Evolutionary conservation across 2,113 vertebrate genomes (phyloP).

Genomic region (Macaca fascicularis): T2T-MFA8v1.1 NC_088395.1:31384501-31385000

Average conservation of each 20-base stretch:
- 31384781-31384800: not conserved
- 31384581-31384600: conserved; percentile 9
- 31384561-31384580: not conserved
- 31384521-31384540: not conserved
- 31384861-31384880: not conserved
- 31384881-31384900: conserved; percentile 7
- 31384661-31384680: conserved; percentile 48
- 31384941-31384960: conserved; percentile 35
- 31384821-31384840: conserved; percentile 19
- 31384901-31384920: conserved; percentile 14
- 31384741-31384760: not conserved
- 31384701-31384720: not conserved
- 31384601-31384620: conserved; percentile 24
- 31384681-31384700: not conserved
- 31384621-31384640: conserved; percentile 32
- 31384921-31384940: not conserved
- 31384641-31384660: not conserved
- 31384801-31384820: not conserved
- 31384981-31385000: conserved; percentile 29
- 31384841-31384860: not conserved
- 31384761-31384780: not conserved
- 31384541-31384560: not conserved
- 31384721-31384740: not conserved
- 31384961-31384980: not conserved
- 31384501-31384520: conserved; percentile 32